Base-by-base conservation (phyloP, 1,140 invertebrate genomes). In the Rhyacophila brunnea region DNA sequence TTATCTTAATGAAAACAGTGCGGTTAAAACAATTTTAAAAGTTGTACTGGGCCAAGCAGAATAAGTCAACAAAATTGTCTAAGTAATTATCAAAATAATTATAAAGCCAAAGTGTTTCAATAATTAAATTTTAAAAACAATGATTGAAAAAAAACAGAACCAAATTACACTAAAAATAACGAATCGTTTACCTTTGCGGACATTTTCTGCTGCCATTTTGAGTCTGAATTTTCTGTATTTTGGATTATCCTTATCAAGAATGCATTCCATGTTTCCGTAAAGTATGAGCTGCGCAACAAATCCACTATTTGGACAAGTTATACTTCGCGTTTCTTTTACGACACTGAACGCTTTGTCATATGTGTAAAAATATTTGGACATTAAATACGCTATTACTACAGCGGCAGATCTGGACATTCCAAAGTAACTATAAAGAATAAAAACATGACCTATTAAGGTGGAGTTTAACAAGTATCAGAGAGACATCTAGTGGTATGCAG, bases 361-460 rank as follows among this genome's bases (percentile, higher is more conserved):
- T 36, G 82, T 83, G 51, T 92, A 76, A 2, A 83, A 70, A 68
- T 89, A 83, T 64, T 91, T 91, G 67, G 91, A 87, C 91, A 95
- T 94, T 6, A 92, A 72, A 68, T 88, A 93, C 6, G 88, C 91
- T 60, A 93, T 88, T 0, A 94, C 86, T 2, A 93, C 78, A 0
- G 90, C 87, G 1, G 90, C 87, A 66, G 91, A 93, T 54, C 92
- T 78, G 1, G 91, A 93, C n/a, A 94, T 85, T 14, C 91, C 91
- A 69, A 87, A 92, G 67, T 92, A 91, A 74, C 86, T 87, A 62
- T 28, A 66, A 71, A 44, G 60, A 47, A 62, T 49, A 54, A 53
- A 38, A 54, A 45, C 28, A 57, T 40, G n/a, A n/a, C n/a, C n/a
- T n/a, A n/a, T n/a, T n/a, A n/a, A n/a, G n/a, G n/a, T n/a, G n/a